Conservation (phyloP, 2,113 vertebrate species). For the Mugil cephalus region DNA sequence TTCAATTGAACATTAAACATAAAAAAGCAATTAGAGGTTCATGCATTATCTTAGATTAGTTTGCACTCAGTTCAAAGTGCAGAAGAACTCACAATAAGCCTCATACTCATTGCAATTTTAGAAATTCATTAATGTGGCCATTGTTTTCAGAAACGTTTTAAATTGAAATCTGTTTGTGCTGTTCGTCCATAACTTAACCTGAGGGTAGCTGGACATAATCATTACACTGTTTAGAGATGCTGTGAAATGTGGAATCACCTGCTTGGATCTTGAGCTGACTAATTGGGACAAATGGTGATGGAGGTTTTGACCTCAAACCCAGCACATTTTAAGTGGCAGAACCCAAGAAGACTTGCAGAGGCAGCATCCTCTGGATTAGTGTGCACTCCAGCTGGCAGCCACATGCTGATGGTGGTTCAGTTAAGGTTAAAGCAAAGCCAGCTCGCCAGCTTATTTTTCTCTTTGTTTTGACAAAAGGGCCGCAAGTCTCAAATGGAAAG, state of each 20-base stretch:
- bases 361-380: conserved; percentile 54
- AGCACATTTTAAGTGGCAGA: conserved; percentile 24
- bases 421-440: conserved; percentile 56
- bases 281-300: conserved; percentile 45
- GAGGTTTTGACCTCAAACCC: conserved; percentile 41
- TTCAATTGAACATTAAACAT: conserved; percentile 23
- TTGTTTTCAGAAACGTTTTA: conserved; percentile 6
- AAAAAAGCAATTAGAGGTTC: conserved; percentile 32
- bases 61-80: conserved; percentile 1
- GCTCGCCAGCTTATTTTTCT: conserved; percentile 41
- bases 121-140: conserved; percentile 23
- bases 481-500: conserved; percentile 37
- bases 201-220: neutral
- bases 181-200: neutral
- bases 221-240: conserved; percentile 5
- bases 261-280: conserved; percentile 17
- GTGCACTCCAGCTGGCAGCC: conserved; percentile 60
- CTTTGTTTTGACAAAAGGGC: conserved; percentile 43
- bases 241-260: neutral
- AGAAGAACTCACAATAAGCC: conserved; percentile 4
- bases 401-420: conserved; percentile 65
- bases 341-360: conserved; percentile 36
- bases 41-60: neutral
- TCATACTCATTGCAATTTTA: neutral
- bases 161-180: neutral